Evolutionary conservation across 1,140 invertebrate genomes (phyloP), one percentile per base, ranked within the genome.

Genomic region (Dinothrombium tinctorium): DNA sequence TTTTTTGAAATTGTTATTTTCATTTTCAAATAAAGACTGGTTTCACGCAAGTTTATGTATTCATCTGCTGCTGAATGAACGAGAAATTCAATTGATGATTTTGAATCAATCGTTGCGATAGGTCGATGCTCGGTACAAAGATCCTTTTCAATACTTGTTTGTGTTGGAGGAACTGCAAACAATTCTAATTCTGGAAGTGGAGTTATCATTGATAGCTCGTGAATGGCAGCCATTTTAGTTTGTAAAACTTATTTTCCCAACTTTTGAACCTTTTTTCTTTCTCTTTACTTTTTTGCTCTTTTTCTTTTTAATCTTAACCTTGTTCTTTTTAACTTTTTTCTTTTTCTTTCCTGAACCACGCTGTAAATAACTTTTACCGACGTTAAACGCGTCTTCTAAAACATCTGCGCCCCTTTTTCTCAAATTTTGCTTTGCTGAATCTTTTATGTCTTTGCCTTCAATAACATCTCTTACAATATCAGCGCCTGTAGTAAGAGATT

Each of bases 1-100:
- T n/a, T 28, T n/a, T 28, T 28, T 7, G 26, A 7, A 8, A 28
- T 52, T 20, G 46, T n/a, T 41, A 57, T 47, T 49, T 51, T 51
- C 14, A 46, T 49, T 47, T 51, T 51, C 20, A 58, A 48, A 49
- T 54, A 45, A 19, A 62, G 37, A 46, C 55, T 50, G 4, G 55
- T 57, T 45, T 35, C 33, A 19, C 33, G 33, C 8, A 35, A 15
- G 7, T 35, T 35, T 8, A 35, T 15, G 15, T 35, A 35, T 19
- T 35, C 33, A 35, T 35, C 33, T 15, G 8, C 12, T 9, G 7
- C 15, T 7, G 33, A 9, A 7, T 9, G 7, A 35, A 35, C 7
- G 12, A 9, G 12, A 19, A 35, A 35, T 7, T 19, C 12, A 14
- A 35, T 35, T 7, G 7, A n/a, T 7, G 7, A 8, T 8, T 35